These are phyloP conservation scores for Pipistrellus pygmaeus DNA, from an alignment of 2,797 vertebrate species.

Conservation along the genomic window DNA sequence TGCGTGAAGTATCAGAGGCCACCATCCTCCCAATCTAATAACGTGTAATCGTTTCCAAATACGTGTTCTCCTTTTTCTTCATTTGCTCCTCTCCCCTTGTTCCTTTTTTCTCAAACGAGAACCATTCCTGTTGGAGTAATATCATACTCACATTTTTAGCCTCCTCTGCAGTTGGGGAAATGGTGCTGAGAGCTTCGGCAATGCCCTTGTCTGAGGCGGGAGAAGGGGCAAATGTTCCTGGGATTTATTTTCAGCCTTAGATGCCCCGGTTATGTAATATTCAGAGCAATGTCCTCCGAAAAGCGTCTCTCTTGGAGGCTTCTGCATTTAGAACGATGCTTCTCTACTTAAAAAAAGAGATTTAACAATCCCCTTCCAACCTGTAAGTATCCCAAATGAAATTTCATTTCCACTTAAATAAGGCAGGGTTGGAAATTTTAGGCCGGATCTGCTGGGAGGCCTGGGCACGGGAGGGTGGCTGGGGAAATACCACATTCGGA, in stretches of 20 bases:
- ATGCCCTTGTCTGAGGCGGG: slow-evolving; percentile 63
- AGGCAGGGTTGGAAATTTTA: slow-evolving; percentile 65
- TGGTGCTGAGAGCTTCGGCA: slow-evolving; percentile 53
- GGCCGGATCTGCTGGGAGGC: slow-evolving; percentile 37
- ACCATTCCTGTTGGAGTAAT: slow-evolving; percentile 61
- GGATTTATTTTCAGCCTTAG: slow-evolving; percentile 69
- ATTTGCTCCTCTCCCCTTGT: slow-evolving; percentile 34
- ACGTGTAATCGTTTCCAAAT: slow-evolving; percentile 48
- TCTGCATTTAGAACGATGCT: slow-evolving; percentile 59
- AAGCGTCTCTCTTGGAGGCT: slow-evolving; percentile 73
- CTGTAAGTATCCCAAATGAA: slow-evolving; percentile 65
- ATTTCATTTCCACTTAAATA: slow-evolving; percentile 73
- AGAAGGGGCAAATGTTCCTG: slow-evolving; percentile 60
- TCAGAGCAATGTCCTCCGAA: slow-evolving; percentile 71
- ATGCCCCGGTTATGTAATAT: slow-evolving; percentile 70
- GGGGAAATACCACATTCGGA: slow-evolving; percentile 56
- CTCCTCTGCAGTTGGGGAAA: slow-evolving; percentile 38
- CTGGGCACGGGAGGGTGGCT: slow-evolving; percentile 33
- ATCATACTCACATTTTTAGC: slow-evolving; percentile 69
- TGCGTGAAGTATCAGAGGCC: background rate
- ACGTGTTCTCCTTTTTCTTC: slow-evolving; percentile 24
- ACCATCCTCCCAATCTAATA: slow-evolving; percentile 9
- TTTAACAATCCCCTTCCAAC: slow-evolving; percentile 72
- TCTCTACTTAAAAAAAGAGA: slow-evolving; percentile 67
- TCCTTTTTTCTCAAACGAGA: slow-evolving; percentile 54